phyloP scores from a whole-genome alignment of 2,113 vertebrate genomes.

The Amblyornis subalaris region DNA sequence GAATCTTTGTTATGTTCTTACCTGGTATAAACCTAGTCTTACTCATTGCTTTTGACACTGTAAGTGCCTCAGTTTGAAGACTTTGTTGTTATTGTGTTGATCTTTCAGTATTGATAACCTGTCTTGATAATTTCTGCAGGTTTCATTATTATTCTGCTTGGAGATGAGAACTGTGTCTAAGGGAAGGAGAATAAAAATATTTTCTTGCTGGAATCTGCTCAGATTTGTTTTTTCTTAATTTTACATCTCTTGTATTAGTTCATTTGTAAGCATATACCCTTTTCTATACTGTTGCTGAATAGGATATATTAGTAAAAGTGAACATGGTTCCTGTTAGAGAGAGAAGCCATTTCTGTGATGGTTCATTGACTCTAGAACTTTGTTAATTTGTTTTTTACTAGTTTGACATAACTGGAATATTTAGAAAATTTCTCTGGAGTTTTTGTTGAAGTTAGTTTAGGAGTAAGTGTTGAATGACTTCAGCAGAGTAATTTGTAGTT shows the following conservation, averaged over 20 bases:
- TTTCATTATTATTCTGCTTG: neutral
- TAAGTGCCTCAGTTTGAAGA: neutral
- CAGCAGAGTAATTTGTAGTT: neutral
- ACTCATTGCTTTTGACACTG: neutral
- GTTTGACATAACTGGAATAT: neutral
- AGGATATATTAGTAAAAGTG: neutral
- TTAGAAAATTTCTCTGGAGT: neutral
- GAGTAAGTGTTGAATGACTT: neutral
- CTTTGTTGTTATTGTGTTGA: neutral
- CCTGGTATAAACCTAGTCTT: accelerated
- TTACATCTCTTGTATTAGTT: neutral
- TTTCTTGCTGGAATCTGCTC: neutral
- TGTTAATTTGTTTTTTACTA: neutral
- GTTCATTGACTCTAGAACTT: neutral
- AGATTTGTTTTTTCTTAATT: neutral
- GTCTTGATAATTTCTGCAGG: neutral
- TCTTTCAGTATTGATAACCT: neutral
- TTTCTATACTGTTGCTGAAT: neutral
- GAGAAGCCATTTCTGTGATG: neutral
- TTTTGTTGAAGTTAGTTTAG: neutral
- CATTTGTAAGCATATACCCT: accelerated
- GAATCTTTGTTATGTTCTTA: neutral
- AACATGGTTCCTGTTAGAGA: neutral
- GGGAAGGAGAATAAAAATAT: neutral
- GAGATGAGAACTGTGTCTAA: neutral